These are phyloP conservation scores for Morelia viridis DNA, from an alignment of 2,797 vertebrate species.

Conservation along the genomic window DNA sequence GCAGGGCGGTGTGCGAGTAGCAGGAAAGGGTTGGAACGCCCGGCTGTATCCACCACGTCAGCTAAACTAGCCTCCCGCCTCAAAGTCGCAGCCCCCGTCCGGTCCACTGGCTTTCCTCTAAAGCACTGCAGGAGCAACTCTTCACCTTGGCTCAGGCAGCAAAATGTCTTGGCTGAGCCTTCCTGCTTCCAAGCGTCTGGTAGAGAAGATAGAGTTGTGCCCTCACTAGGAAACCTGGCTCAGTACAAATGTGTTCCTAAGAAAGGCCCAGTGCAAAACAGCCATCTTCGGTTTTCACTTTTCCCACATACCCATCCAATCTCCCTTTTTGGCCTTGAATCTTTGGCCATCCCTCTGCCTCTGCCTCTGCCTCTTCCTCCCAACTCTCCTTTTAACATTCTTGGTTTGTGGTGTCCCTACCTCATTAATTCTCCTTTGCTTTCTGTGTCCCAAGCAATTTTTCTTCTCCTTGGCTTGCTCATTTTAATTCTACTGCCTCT, in stretches of 20 bases:
- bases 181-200: neutral
- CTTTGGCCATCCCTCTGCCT: too few species aligned
- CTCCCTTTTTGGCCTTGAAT: constrained; percentile 17
- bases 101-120: neutral
- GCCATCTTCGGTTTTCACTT: neutral
- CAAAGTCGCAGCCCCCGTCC: neutral
- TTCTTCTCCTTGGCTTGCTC: constrained; percentile 13
- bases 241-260: neutral
- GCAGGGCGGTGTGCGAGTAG: too few species aligned
- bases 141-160: neutral
- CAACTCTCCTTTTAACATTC: neutral
- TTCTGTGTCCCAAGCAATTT: constrained; percentile 17
- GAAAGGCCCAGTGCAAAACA: constrained; percentile 20
- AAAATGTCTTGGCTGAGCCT: neutral
- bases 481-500: constrained; percentile 22
- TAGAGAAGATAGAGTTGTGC: neutral
- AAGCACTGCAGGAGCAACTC: neutral
- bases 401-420: neutral
- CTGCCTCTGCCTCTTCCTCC: neutral
- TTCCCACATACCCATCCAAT: constrained; percentile 16
- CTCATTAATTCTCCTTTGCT: constrained; percentile 29
- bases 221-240: neutral
- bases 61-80: neutral
- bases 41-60: neutral
- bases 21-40: too few species aligned